phyloP scores from a whole-genome alignment of 2,888 invertebrate species.

The Nephrotoma guestfalica region DNA sequence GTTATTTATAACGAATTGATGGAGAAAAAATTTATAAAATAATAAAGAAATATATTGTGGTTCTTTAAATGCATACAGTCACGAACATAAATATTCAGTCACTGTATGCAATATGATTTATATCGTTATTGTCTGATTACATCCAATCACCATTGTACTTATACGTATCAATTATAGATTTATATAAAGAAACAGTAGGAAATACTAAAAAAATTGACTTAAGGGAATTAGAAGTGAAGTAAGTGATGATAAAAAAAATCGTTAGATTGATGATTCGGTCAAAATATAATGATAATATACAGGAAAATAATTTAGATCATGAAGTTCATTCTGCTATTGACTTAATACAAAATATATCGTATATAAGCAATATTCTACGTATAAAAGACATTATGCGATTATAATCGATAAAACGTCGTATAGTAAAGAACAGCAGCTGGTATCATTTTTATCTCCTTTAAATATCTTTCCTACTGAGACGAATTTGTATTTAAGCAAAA shows the following conservation, averaged over 20 bases:
- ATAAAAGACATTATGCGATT: not conserved
- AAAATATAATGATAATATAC: not conserved
- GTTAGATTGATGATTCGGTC: not conserved
- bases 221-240: not conserved
- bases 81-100: not conserved
- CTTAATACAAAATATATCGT: not conserved
- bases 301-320: not conserved
- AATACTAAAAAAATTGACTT: not conserved
- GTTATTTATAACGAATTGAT: not conserved
- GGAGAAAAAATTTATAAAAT: not conserved
- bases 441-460: not conserved
- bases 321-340: not conserved
- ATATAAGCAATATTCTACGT: not conserved
- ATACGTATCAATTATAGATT: not conserved
- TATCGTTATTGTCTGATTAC: not conserved
- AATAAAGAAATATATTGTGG: not conserved
- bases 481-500: not conserved
- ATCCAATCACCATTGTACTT: not conserved
- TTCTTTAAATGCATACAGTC: not conserved
- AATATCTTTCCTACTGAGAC: not conserved
- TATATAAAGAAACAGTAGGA: not conserved
- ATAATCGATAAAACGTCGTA: not conserved
- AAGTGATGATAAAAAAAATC: not conserved
- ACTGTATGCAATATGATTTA: not conserved
- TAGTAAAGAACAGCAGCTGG: not conserved